Evolutionary conservation across 1,140 invertebrate species (phyloP), one percentile per base, ranked within the genome.

Genomic region (Olivierus martensii): DNA sequence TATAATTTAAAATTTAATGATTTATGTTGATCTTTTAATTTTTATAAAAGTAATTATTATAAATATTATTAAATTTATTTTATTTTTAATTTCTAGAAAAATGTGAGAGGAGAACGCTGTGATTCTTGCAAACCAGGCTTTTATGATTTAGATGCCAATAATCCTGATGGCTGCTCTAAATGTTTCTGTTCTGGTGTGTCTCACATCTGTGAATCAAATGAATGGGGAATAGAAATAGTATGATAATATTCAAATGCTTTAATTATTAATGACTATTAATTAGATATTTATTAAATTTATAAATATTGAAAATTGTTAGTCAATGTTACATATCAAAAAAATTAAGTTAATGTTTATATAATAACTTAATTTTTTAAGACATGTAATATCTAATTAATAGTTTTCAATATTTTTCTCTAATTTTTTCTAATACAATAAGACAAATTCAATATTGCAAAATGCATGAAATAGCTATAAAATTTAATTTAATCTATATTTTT

Each of bases 111-210:
- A 0, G 73, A 77, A 53, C 75, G 78, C 9, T 93, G 91, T 71
- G 80, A 87, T 46, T 68, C 71, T 12, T 99, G 94, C 67, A 83
- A 83, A 50, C 62, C 75, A 0, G 93, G 92, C 2, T 83, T 79
- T 68, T 98, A 63, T 43, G 82, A 85, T 43, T 71, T 98, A 46
- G 76, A 78, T 19, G 70, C 67, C 17, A 73, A 78, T 1, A 84
- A 94, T 66, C 71, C 79, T 0, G 75, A 82, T n/a, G 94, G 94
- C 4, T 99, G 95, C 65, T 70, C 79, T 0, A 67, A 78, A 7
- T 98, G 94, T 69, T 94, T 85, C 72, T 99, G 94, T 69, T 96
- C 91, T 22, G 90, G 87, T 34, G 75, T 90, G 3, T 82, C 81
- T 3, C 70, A 74, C 22, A 67, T 75, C 18, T 98, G 94, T 63